These are phyloP conservation scores for Hydropsyche tenuis DNA, from an alignment of 1,140 invertebrate species.

Conservation along the genomic window DNA sequence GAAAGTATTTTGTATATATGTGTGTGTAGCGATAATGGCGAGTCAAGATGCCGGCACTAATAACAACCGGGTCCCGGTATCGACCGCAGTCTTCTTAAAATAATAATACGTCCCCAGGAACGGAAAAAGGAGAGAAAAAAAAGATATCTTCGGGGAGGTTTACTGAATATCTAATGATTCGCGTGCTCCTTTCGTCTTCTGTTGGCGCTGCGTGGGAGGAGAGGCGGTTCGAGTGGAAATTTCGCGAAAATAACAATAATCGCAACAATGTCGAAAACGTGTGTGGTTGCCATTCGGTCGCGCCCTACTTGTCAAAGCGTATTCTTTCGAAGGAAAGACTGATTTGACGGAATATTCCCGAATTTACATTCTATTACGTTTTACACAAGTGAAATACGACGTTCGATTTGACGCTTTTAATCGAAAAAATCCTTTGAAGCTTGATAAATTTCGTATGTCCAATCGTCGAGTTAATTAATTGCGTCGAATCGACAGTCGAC, in stretches of 20 bases:
- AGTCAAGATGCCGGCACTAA: neutral
- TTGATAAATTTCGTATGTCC: too few relatives aligned
- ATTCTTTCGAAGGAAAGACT: neutral
- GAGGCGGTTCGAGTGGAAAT: constrained; percentile 1
- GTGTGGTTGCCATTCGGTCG: neutral
- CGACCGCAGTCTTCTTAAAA: constrained; percentile 12
- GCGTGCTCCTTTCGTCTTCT: constrained; percentile 14
- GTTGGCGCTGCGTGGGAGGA: neutral
- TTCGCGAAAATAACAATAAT: constrained; percentile 9
- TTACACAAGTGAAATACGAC: too few relatives aligned
- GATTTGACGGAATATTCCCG: too few relatives aligned
- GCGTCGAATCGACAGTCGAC: too few relatives aligned
- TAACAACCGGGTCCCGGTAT: neutral
- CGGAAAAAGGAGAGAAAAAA: neutral
- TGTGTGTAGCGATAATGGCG: neutral
- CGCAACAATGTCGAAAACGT: neutral
- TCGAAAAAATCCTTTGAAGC: too few relatives aligned
- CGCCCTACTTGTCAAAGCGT: neutral
- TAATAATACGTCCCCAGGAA: neutral
- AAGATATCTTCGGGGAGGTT: constrained; percentile 16
- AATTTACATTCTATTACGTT: too few relatives aligned
- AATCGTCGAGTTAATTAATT: too few relatives aligned
- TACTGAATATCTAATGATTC: constrained; percentile 27
- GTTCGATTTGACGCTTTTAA: too few relatives aligned
- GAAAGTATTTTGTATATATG: neutral